These are phyloP conservation scores for Nothobranchius furzeri DNA, from an alignment of 2,113 vertebrate genomes.

Conservation along the genomic window DNA sequence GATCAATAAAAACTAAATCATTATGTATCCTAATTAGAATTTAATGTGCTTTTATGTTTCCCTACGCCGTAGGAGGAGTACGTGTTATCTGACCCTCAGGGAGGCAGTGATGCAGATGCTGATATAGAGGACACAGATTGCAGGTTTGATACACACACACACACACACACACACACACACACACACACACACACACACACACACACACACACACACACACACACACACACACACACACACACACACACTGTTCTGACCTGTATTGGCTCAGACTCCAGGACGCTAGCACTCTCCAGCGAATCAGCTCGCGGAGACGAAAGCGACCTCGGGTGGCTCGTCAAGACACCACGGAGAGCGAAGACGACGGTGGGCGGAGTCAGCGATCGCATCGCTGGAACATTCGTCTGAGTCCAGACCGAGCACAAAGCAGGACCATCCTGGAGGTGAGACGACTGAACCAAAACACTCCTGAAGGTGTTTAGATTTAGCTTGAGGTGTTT, in stretches of 20 bases:
- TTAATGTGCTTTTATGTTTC: not conserved
- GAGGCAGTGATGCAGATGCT: slow-evolving; percentile 82
- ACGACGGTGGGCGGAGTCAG: slow-evolving; percentile 78
- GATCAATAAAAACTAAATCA: not conserved
- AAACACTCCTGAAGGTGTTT: too few species aligned
- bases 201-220: too few species aligned
- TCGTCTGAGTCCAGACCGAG: slow-evolving; percentile 76
- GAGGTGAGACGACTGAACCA: slow-evolving; percentile 61
- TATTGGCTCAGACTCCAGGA: slow-evolving; percentile 72
- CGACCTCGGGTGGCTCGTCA: slow-evolving; percentile 76
- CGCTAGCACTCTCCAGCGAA: slow-evolving; percentile 77
- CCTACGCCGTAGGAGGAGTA: slow-evolving; percentile 74
- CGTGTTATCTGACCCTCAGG: slow-evolving; percentile 77
- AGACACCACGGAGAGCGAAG: slow-evolving; percentile 83
- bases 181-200: too few species aligned
- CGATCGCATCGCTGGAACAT: slow-evolving; percentile 79
- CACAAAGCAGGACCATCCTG: slow-evolving; percentile 75
- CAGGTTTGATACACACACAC: slow-evolving; percentile 61
- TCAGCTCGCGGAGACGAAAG: slow-evolving; percentile 80
- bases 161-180: not conserved
- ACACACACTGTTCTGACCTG: slow-evolving; percentile 6
- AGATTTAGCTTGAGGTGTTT: not conserved
- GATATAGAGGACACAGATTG: slow-evolving; percentile 82
- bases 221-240: too few species aligned
- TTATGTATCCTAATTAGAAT: not conserved